phyloP scores from a whole-genome alignment of 1,140 invertebrate genomes.

The Orchestia grillus region DNA sequence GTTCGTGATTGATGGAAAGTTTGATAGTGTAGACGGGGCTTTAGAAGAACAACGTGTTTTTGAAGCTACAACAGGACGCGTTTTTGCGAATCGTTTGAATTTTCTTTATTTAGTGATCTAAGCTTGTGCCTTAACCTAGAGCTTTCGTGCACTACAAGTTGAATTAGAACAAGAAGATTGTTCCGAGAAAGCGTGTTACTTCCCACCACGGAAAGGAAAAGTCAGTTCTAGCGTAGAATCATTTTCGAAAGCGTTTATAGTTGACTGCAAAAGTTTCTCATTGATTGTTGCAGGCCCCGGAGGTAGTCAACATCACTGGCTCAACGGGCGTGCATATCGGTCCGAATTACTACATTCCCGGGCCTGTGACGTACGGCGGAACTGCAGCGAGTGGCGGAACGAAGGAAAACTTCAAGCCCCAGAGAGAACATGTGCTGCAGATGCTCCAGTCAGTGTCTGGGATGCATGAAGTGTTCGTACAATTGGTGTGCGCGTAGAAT shows the following conservation, averaged over 20 bases:
- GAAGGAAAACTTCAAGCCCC: neutral
- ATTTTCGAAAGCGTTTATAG: neutral
- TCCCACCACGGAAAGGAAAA: neutral
- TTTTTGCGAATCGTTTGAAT: no score
- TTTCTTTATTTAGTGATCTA: no score
- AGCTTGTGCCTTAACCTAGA: no score
- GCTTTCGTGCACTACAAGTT: no score
- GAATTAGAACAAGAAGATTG: no score
- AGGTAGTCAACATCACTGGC: constrained; percentile 10
- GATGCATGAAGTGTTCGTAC: no score
- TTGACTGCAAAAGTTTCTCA: neutral
- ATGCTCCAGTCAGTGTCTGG: constrained; percentile 3
- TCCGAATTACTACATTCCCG: neutral
- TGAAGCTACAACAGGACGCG: no score
- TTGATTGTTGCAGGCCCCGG: neutral
- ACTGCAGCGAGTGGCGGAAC: neutral
- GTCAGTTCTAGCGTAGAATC: neutral
- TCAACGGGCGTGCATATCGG: constrained; percentile 5
- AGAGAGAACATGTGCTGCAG: constrained; percentile 27
- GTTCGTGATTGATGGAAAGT: no score
- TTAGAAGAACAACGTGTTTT: no score
- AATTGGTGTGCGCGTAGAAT: no score
- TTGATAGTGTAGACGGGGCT: no score
- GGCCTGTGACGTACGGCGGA: neutral
- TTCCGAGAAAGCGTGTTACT: neutral